A percentile compares a stretch with the other conserved stretches of the same genome.
Conservation (phyloP, 2,113 vertebrate genomes). For the Gnathonemus longibarbis region DNA sequence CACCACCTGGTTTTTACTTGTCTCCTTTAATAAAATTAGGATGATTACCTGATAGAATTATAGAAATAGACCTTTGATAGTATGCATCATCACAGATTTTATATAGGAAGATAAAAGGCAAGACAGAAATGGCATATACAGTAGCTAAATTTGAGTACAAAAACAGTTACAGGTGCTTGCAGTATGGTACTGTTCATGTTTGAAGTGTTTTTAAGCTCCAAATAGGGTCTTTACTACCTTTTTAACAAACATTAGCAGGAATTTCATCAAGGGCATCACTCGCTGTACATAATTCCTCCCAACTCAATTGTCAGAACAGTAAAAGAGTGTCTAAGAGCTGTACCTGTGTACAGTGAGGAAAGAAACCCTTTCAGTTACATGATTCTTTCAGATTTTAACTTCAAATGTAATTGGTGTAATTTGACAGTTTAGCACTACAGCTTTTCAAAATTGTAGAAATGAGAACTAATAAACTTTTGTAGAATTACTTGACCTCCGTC, state of each 20-base stretch:
- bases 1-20: not conserved
- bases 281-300: not conserved
- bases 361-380: slow-evolving; percentile 6
- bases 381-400: slow-evolving; percentile 13
- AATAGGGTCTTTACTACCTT: not conserved
- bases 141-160: not conserved
- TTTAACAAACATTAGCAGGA: not conserved
- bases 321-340: not conserved
- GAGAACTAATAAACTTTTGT: slow-evolving; percentile 22
- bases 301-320: not conserved
- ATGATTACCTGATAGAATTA: not conserved
- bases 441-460: slow-evolving; percentile 13
- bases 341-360: not conserved
- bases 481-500: not conserved
- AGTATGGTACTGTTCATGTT: not conserved
- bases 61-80: not conserved
- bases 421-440: slow-evolving; percentile 4
- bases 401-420: slow-evolving; percentile 13
- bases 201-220: not conserved
- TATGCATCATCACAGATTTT: not conserved
- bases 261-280: not conserved
- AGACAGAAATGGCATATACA: not conserved
- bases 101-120: not conserved
- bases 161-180: not conserved
- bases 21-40: not conserved